These are phyloP conservation scores for Centroberyx gerrardi DNA, from an alignment of 2,797 vertebrate species.

Conservation along the genomic window DNA sequence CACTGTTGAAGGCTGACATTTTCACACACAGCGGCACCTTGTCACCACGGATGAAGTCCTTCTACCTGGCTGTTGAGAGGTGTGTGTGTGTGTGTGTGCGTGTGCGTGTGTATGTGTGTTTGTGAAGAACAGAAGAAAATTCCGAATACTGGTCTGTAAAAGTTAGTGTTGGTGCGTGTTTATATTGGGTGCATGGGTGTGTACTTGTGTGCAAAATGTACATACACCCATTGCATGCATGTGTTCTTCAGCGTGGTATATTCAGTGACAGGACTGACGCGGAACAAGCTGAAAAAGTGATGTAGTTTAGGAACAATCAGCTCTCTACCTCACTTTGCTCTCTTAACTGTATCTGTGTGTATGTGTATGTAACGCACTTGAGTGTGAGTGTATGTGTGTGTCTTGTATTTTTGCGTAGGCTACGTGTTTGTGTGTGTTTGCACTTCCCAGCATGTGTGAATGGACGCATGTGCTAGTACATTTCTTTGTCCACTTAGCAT, in stretches of 20 bases:
- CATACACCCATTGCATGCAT: background rate
- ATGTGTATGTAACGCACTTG: background rate
- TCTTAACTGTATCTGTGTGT: background rate
- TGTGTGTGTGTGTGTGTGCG: slow-evolving; percentile 40
- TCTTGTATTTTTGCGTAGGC: background rate
- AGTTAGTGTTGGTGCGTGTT: slow-evolving; percentile 8
- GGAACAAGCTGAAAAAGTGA: slow-evolving; percentile 53
- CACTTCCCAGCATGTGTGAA: background rate
- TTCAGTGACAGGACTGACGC: slow-evolving; percentile 59
- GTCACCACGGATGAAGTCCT: slow-evolving; percentile 86
- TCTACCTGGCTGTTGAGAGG: slow-evolving; percentile 81
- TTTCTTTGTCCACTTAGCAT: slow-evolving; percentile 7
- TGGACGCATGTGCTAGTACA: background rate
- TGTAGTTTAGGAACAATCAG: background rate
- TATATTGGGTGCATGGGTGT: slow-evolving; percentile 18
- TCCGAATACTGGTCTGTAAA: slow-evolving; percentile 12
- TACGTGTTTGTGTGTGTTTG: background rate
- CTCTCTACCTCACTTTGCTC: slow-evolving; percentile 24
- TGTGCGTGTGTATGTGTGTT: background rate
- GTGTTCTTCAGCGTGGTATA: background rate
- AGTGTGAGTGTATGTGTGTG: background rate
- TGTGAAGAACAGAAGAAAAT: slow-evolving; percentile 17
- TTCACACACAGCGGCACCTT: slow-evolving; percentile 87
- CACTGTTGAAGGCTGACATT: slow-evolving; percentile 85
- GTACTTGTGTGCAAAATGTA: background rate